Percentiles rank a stretch among this genome's conserved stretches.
Evolutionary conservation across 2,113 vertebrate genomes (phyloP).

Genomic region (Saguinus imperator): DNA sequence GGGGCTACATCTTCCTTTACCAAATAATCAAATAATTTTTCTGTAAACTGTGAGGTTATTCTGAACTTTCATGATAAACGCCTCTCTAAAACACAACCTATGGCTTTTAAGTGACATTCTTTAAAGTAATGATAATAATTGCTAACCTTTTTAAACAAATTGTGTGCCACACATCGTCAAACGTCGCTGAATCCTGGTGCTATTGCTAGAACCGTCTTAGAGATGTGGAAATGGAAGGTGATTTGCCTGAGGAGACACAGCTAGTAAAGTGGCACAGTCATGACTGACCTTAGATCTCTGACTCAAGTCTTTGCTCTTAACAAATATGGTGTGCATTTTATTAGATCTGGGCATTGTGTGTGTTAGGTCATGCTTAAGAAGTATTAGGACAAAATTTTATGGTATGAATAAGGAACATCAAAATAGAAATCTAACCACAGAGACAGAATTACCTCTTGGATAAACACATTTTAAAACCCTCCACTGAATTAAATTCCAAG

Average conservation of each 20-base stretch:
- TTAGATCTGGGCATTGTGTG: not conserved
- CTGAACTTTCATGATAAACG: not conserved
- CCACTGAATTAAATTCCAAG: constrained; percentile 7
- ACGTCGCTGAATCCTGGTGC: not conserved
- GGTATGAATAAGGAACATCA: not conserved
- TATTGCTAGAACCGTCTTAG: not conserved
- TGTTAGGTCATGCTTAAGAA: not conserved
- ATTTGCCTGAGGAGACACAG: not conserved
- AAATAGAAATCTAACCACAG: not conserved
- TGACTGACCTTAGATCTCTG: not conserved
- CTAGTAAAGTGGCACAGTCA: no score
- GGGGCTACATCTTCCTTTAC: not conserved
- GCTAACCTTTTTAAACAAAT: not conserved
- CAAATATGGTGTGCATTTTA: not conserved
- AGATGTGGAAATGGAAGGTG: not conserved
- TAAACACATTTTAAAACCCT: not conserved
- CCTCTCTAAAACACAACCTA: not conserved
- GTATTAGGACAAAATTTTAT: not conserved
- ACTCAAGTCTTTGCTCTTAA: not conserved
- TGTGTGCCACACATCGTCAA: not conserved
- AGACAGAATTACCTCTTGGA: not conserved
- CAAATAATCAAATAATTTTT: not conserved
- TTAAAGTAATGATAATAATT: not conserved
- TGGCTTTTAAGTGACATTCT: not conserved
- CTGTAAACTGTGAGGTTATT: not conserved